Evolutionary conservation across 2,888 invertebrate species (phyloP).

Genomic region (Colletes collaris): DNA sequence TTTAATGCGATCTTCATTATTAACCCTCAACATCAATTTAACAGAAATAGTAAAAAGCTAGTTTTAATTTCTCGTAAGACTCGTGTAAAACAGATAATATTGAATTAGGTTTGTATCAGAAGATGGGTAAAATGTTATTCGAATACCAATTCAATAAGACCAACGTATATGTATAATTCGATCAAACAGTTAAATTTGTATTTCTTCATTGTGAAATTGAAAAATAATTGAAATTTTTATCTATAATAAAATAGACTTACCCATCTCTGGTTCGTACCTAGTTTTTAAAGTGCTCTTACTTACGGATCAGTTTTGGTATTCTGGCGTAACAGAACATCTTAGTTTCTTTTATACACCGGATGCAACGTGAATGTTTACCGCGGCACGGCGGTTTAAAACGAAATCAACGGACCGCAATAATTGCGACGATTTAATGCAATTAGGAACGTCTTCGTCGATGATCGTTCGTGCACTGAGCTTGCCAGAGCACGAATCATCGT

Average conservation of each 20-base stretch:
- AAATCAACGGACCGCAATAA: not conserved
- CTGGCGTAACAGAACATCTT: conserved; percentile 25
- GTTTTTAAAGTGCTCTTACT: conserved; percentile 8
- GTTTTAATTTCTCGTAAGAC: no score
- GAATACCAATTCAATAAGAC: no score
- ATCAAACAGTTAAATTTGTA: no score
- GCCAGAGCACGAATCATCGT: conserved; percentile 22
- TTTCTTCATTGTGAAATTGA: no score
- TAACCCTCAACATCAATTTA: not conserved
- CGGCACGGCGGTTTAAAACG: not conserved
- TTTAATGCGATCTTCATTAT: not conserved
- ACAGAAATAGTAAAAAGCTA: no score
- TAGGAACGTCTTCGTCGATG: conserved; percentile 38
- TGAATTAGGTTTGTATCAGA: no score
- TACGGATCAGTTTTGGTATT: conserved; percentile 34
- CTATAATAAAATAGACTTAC: no score
- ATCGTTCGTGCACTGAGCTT: conserved; percentile 61
- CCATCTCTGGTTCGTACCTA: no score
- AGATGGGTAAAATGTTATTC: no score
- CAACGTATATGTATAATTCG: no score
- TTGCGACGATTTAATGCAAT: not conserved
- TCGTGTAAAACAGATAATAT: no score
- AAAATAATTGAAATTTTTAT: no score
- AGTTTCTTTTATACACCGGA: not conserved
- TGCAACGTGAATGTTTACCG: not conserved